Evolutionary conservation across 2,797 vertebrate genomes (phyloP).

Genomic region (Meda fulgida): DNA sequence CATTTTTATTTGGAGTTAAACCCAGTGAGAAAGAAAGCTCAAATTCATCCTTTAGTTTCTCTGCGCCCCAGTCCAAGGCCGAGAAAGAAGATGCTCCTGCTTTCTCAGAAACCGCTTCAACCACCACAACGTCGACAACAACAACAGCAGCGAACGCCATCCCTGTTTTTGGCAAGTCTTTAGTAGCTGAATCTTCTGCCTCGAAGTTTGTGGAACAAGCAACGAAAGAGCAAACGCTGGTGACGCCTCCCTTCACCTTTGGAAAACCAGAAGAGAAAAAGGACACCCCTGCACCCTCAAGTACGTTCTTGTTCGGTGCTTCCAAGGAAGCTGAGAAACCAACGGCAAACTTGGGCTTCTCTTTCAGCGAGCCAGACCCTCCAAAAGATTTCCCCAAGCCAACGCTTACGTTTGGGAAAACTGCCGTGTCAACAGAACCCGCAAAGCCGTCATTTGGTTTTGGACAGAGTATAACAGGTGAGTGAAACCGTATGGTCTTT

Average conservation of each 20-base stretch:
- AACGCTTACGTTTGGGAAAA: conserved; percentile 74
- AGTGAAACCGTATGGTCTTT: conserved; percentile 45
- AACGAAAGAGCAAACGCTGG: conserved; percentile 71
- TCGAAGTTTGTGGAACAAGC: conserved; percentile 37
- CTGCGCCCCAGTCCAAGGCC: conserved; percentile 65
- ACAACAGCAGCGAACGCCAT: conserved; percentile 35
- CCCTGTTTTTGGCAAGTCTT: conserved; percentile 70
- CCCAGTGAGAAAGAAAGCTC: conserved; percentile 75
- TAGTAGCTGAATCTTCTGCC: conserved; percentile 36
- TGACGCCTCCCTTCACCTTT: conserved; percentile 79
- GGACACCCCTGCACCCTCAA: conserved; percentile 64
- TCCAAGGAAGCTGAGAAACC: conserved; percentile 83
- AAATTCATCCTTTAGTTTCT: conserved; percentile 68
- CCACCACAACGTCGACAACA: conserved; percentile 43
- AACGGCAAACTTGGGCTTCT: conserved; percentile 71
- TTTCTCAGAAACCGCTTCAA: conserved; percentile 35
- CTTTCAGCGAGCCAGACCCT: conserved; percentile 83
- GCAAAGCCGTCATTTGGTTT: conserved; percentile 80
- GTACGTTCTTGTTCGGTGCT: conserved; percentile 76
- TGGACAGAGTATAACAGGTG: conserved; percentile 82
- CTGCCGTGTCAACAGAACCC: conserved; percentile 68
- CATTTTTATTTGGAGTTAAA: conserved; percentile 84
- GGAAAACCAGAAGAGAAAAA: conserved; percentile 87
- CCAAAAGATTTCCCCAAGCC: conserved; percentile 76
- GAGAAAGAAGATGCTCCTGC: conserved; percentile 57